Conservation (phyloP, 2,113 vertebrate genomes). For the Ciconia stormi region DNA sequence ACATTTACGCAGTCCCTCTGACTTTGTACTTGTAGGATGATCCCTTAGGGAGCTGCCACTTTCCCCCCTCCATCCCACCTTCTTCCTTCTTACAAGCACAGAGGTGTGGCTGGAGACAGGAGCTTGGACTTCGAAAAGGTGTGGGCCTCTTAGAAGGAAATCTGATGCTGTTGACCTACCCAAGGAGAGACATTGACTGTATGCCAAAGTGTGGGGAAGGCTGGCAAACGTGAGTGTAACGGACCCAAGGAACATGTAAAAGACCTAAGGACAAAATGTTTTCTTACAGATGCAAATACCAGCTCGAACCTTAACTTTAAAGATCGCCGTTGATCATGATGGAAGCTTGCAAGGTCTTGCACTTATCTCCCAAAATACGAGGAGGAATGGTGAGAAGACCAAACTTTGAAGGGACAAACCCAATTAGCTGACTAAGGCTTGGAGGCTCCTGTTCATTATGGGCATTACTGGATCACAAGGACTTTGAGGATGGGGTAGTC, state of each 20-base stretch:
- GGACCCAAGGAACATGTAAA: neutral
- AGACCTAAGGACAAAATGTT: neutral
- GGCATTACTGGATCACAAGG: neutral
- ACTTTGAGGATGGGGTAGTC: neutral
- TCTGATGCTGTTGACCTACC: neutral
- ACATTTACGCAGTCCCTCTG: neutral
- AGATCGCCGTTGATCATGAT: neutral
- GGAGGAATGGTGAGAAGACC: neutral
- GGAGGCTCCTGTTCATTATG: neutral
- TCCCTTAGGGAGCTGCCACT: neutral
- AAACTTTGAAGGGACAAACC: neutral
- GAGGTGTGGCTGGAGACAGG: neutral
- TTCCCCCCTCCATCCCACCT: neutral
- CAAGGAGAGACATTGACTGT: neutral
- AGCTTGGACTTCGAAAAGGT: neutral
- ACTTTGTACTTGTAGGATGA: conserved; percentile 8
- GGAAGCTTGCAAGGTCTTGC: neutral
- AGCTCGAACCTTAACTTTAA: neutral
- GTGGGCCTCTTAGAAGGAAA: neutral
- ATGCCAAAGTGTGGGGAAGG: neutral
- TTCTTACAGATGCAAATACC: neutral
- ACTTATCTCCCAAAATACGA: neutral
- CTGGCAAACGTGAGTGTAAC: neutral
- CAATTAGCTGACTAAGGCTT: neutral
- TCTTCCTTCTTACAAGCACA: neutral